A percentile compares a stretch with the other conserved stretches of the same genome.
phyloP scores from a whole-genome alignment of 2,888 invertebrate genomes.

The Nomada ferruginata region DNA sequence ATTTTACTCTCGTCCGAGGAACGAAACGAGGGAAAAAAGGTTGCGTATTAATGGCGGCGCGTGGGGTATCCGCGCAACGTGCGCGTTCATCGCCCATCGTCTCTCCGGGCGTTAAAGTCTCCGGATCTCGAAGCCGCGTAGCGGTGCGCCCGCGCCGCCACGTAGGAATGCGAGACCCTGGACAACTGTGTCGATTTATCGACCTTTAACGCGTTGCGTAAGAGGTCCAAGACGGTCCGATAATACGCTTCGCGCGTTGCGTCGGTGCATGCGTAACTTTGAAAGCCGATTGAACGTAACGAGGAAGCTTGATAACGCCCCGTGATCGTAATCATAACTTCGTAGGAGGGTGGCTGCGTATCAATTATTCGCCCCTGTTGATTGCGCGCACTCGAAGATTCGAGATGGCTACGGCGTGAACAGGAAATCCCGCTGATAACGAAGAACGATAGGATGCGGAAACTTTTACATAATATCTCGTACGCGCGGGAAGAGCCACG shows the following conservation, averaged over 20 bases:
- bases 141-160: constrained; percentile 19
- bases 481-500: background rate
- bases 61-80: background rate
- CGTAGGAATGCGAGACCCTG: constrained; percentile 37
- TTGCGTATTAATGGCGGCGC: background rate
- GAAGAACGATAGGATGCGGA: constrained; percentile 22
- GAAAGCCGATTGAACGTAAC: constrained; percentile 56
- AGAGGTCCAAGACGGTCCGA: constrained; percentile 30
- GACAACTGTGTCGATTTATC: constrained; percentile 49
- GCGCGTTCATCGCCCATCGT: constrained; percentile 64
- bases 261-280: constrained; percentile 37
- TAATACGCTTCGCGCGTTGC: constrained; percentile 21
- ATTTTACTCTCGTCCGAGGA: background rate
- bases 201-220: constrained; percentile 48
- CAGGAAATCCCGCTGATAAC: constrained; percentile 37
- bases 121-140: constrained; percentile 53
- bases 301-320: background rate
- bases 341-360: background rate
- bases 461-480: constrained; percentile 38
- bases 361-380: constrained; percentile 10
- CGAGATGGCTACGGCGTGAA: constrained; percentile 15
- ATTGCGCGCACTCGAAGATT: background rate
- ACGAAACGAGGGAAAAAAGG: background rate
- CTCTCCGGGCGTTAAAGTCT: constrained; percentile 68
- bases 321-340: no score